A percentile compares a stretch with the other conserved stretches of the same genome.
Conservation (phyloP, 2,888 invertebrate genomes). For the Eucera pruinosa region DNA sequence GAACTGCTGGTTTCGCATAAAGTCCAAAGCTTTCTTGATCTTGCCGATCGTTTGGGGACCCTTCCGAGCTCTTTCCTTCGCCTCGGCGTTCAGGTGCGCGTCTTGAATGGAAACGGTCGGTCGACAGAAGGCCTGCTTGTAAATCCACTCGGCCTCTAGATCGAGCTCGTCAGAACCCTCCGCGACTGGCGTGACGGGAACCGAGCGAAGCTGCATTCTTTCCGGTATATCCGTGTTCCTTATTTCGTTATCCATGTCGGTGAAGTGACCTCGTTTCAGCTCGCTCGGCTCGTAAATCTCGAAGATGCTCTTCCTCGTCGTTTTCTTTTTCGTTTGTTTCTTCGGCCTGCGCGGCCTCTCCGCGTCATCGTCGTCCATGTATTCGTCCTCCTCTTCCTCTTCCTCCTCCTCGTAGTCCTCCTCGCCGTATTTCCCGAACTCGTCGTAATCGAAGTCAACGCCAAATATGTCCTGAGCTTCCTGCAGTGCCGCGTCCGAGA, state of each 20-base stretch:
- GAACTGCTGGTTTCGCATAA: slow-evolving; percentile 97
- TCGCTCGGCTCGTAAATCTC: slow-evolving; percentile 99
- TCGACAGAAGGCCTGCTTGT: slow-evolving; percentile 95
- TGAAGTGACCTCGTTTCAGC: slow-evolving; percentile 97
- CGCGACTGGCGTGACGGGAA: slow-evolving; percentile 93
- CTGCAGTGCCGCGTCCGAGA: slow-evolving; percentile 95
- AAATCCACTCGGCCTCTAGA: slow-evolving; percentile 99
- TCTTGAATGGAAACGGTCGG: slow-evolving; percentile 93
- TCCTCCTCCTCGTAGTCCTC: slow-evolving; percentile 93
- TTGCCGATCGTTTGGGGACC: slow-evolving; percentile 91
- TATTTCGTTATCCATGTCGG: slow-evolving; percentile 96
- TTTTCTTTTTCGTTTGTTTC: slow-evolving; percentile 91
- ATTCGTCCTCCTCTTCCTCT: slow-evolving; percentile 92
- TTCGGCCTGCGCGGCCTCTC: slow-evolving; percentile 88
- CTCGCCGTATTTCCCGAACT: slow-evolving; percentile 94
- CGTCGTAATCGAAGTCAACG: slow-evolving; percentile 98
- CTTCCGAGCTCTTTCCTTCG: slow-evolving; percentile 87
- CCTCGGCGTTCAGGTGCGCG: slow-evolving; percentile 85
- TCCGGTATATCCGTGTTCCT: slow-evolving; percentile 95
- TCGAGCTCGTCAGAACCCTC: slow-evolving; percentile 95
- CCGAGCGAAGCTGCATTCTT: slow-evolving; percentile 95
- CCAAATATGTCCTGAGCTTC: slow-evolving; percentile 99
- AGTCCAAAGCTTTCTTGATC: slow-evolving; percentile 97
- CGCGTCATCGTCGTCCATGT: slow-evolving; percentile 90
- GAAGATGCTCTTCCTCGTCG: slow-evolving; percentile 94